Conservation (phyloP, 2,888 invertebrate species). For the Drosophila imparisetae region DNA sequence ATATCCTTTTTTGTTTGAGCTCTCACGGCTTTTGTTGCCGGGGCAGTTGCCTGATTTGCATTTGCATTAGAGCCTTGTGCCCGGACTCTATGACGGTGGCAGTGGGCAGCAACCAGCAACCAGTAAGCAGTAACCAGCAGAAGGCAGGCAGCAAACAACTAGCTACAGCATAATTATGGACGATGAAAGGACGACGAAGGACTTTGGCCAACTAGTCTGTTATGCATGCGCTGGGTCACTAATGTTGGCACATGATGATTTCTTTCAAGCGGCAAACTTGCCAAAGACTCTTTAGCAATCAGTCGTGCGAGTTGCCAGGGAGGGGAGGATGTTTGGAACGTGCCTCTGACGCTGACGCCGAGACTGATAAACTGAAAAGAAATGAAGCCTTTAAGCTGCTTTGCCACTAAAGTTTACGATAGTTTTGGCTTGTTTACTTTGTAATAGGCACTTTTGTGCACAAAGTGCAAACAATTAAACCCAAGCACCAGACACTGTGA, state of each 20-base stretch:
- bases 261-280: conserved; percentile 49
- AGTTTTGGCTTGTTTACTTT: conserved; percentile 55
- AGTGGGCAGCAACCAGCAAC: conserved; percentile 18
- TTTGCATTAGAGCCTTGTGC: conserved; percentile 51
- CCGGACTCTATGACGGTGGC: conserved; percentile 7
- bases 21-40: conserved; percentile 59
- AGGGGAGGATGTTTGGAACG: background rate
- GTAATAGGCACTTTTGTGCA: conserved; percentile 44
- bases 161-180: conserved; percentile 56
- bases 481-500: conserved; percentile 18
- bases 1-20: conserved; percentile 67
- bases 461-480: conserved; percentile 52
- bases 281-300: conserved; percentile 46
- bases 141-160: conserved; percentile 10
- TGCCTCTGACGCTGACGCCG: conserved; percentile 26
- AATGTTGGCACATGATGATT: conserved; percentile 62
- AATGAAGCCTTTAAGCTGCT: conserved; percentile 54
- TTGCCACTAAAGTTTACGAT: conserved; percentile 38
- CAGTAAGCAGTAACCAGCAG: conserved; percentile 3
- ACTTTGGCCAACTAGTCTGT: conserved; percentile 33
- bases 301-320: conserved; percentile 2
- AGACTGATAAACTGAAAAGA: conserved; percentile 42
- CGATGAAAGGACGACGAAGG: conserved; percentile 44
- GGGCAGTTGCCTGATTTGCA: conserved; percentile 63
- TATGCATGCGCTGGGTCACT: conserved; percentile 47